Evolutionary conservation across 2,113 vertebrate species (phyloP).

Genomic region (Patagioenas fasciata): DNA sequence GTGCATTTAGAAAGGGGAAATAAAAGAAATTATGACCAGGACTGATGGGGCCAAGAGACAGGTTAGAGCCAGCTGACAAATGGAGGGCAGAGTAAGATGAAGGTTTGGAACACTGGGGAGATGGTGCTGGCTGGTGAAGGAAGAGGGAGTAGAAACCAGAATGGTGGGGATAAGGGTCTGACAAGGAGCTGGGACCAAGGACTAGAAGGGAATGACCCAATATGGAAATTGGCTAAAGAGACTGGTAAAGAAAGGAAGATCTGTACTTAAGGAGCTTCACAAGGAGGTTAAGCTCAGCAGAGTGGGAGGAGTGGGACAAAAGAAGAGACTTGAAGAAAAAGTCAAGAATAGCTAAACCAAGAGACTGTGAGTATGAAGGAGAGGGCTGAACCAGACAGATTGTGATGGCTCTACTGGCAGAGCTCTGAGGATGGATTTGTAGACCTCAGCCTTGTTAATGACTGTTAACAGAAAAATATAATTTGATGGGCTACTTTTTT

Average conservation of each 20-base stretch:
- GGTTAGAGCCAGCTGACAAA: neutral
- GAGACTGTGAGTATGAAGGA: neutral
- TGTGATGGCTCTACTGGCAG: neutral
- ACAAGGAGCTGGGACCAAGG: neutral
- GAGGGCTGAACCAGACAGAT: neutral
- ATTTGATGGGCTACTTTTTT: neutral
- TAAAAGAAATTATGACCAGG: neutral
- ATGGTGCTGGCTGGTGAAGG: neutral
- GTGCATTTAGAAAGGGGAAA: neutral
- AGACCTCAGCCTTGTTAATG: neutral
- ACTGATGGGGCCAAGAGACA: neutral
- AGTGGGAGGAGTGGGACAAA: neutral
- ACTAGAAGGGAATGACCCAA: neutral
- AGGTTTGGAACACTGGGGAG: neutral
- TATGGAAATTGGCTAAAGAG: neutral
- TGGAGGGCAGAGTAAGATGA: neutral
- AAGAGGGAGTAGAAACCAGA: neutral
- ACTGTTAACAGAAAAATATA: neutral
- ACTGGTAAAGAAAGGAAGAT: neutral
- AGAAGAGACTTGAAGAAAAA: neutral
- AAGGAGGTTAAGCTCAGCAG: neutral
- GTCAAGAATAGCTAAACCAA: neutral
- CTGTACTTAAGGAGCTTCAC: neutral
- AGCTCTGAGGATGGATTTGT: neutral
- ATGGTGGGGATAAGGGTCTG: neutral